Evolutionary conservation across 2,888 invertebrate species (phyloP), one percentile per base, ranked within the genome.

Genomic region (Scelioninae gen. 1): DNA sequence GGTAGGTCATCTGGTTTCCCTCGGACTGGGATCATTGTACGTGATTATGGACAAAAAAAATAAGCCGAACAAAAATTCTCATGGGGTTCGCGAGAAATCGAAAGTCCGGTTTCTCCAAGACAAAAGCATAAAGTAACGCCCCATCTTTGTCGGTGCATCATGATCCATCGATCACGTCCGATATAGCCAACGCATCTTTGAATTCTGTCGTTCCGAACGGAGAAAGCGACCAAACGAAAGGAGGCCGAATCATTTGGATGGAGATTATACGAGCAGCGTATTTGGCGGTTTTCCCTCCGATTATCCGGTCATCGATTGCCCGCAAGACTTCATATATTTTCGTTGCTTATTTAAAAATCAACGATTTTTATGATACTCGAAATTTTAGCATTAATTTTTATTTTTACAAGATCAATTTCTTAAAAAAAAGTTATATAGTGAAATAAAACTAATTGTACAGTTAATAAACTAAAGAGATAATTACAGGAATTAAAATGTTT

Each of bases 161-260:
- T 62, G 71, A 79, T 83, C 76, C 72, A 83, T 76, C 81, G 82
- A 80, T 84, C 82, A 84, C 74, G 66, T 74, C 77, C 80, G 38
- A 80, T 74, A 60, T 74, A 74, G 62, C 74, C 66, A 82, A 83
- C 71, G 72, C 72, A 83, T 85, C 68, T 81, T 71, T 83, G 56
- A 76, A 79, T 83, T 79, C 84, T 75, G 79, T 81, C 85, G 80
- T 87, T 87, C 85, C 84, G 80, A 86, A 78, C 76, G 87, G 90
- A 88, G 90, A 90, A 90, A 90, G 90, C 90, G 86, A 85, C 84
- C 78, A 71, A 31, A 76, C 80, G 87, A 88, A 90, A 89, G 84
- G 87, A 86, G 89, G 89, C 78, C 89, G 84, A 83, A 86, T 87
- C 84, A 86, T 88, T 89, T 88, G 85, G 87, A 87, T 87, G 87